Evolutionary conservation across 2,888 invertebrate species (phyloP).

Genomic region (Erebia palarica): DNA sequence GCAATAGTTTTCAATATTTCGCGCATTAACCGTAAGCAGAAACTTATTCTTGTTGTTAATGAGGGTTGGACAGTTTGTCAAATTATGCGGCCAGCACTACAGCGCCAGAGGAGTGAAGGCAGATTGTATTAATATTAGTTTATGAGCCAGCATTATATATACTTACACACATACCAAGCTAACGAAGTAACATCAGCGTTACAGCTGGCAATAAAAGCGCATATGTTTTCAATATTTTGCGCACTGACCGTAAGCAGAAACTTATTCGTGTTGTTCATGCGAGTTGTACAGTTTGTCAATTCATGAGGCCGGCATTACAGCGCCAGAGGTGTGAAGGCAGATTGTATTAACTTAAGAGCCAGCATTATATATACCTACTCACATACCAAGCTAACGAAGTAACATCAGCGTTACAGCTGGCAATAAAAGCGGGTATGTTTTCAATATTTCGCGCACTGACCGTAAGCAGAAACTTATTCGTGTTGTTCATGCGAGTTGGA

Average conservation of each 20-base stretch:
- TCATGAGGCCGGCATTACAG: too few relatives aligned
- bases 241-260: too few relatives aligned
- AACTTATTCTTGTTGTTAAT: constrained; percentile 74
- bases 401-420: constrained; percentile 19
- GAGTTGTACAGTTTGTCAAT: too few relatives aligned
- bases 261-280: too few relatives aligned
- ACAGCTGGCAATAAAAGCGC: too few relatives aligned
- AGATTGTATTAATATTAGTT: not conserved
- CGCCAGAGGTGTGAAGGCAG: too few relatives aligned
- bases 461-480: constrained; percentile 79
- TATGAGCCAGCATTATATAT: too few relatives aligned
- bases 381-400: not conserved
- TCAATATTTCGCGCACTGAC: constrained; percentile 70
- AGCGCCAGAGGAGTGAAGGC: not conserved
- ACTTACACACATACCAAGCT: too few relatives aligned
- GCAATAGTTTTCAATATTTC: constrained; percentile 51
- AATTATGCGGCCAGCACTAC: not conserved
- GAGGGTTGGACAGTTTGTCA: constrained; percentile 49
- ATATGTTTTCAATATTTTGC: too few relatives aligned
- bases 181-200: too few relatives aligned
- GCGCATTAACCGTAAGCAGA: constrained; percentile 78
- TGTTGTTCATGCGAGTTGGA: constrained; percentile 77
- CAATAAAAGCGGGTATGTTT: constrained; percentile 49
- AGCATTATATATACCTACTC: not conserved
- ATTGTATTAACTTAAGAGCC: not conserved